phyloP scores from a whole-genome alignment of 1,140 invertebrate species.

The Zaprionus taronus region DNA sequence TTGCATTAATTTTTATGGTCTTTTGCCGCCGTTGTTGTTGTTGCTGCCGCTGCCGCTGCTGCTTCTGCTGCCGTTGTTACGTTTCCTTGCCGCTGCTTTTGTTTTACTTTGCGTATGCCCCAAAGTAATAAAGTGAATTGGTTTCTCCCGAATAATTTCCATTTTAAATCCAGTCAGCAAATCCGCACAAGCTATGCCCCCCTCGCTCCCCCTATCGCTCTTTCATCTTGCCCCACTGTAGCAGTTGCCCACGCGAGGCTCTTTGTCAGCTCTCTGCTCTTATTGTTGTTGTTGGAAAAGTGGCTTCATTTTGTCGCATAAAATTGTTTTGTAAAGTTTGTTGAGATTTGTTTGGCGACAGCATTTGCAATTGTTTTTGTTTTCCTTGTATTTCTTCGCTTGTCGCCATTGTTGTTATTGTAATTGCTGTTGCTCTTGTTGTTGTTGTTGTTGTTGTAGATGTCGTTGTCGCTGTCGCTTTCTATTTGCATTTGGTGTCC shows the following conservation, averaged over 20 bases:
- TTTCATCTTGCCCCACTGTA: neutral
- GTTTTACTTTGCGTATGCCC: conserved; percentile 81
- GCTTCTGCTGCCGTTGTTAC: conserved; percentile 20
- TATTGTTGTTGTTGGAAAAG: conserved; percentile 57
- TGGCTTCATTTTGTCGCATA: conserved; percentile 76
- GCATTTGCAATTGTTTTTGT: conserved; percentile 71
- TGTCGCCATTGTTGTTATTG: conserved; percentile 18
- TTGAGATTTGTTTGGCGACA: conserved; percentile 75
- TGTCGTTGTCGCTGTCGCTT: conserved; percentile 6
- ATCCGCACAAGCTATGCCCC: conserved; percentile 52
- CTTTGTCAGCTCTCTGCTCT: neutral
- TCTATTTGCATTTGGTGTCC: conserved; percentile 42
- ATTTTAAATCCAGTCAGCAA: conserved; percentile 82
- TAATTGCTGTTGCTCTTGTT: conserved; percentile 20
- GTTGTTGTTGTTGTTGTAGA: conserved; percentile 4
- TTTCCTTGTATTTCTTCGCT: conserved; percentile 1
- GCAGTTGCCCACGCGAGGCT: conserved; percentile 38
- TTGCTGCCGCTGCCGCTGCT: conserved; percentile 35
- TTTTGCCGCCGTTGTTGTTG: conserved; percentile 52
- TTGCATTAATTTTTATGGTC: conserved; percentile 82
- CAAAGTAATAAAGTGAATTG: conserved; percentile 83
- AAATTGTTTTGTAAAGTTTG: conserved; percentile 73
- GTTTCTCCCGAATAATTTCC: conserved; percentile 80
- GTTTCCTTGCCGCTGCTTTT: conserved; percentile 55
- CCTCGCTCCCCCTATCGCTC: neutral